These are phyloP conservation scores for Cygnus atratus DNA, from an alignment of 2,113 vertebrate genomes.

Conservation along the genomic window DNA sequence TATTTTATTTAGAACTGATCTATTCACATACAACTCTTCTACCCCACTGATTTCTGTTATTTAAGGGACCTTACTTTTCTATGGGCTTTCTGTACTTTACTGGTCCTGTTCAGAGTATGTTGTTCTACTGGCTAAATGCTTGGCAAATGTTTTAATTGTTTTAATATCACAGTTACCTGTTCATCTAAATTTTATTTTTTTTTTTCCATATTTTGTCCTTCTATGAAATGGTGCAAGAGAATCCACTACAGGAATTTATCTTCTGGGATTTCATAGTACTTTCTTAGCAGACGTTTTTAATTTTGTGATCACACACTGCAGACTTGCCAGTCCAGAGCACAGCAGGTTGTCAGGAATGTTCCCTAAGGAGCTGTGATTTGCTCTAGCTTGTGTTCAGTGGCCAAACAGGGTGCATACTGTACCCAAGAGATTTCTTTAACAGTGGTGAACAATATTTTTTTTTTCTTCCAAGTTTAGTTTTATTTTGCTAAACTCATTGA, in stretches of 20 bases:
- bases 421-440: not conserved
- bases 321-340: not conserved
- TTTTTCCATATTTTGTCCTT: not conserved
- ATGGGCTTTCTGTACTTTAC: not conserved
- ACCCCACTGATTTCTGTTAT: not conserved
- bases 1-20: not conserved
- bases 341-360: not conserved
- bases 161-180: not conserved
- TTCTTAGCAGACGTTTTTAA: not conserved
- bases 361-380: not conserved
- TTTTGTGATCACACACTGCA: not conserved
- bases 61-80: not conserved
- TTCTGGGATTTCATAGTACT: not conserved
- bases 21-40: not conserved
- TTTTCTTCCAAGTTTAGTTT: not conserved
- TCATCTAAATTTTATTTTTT: not conserved
- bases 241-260: not conserved
- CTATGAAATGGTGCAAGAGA: not conserved
- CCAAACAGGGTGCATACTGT: not conserved
- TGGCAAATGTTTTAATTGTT: not conserved
- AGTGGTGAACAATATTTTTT: not conserved
- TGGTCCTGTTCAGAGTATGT: not conserved
- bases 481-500: not conserved
- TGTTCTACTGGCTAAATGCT: not conserved
- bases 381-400: not conserved